Evolutionary conservation across 2,113 vertebrate species (phyloP), one percentile per base, ranked within the genome.

Genomic region (Chaetodon auriga): DNA sequence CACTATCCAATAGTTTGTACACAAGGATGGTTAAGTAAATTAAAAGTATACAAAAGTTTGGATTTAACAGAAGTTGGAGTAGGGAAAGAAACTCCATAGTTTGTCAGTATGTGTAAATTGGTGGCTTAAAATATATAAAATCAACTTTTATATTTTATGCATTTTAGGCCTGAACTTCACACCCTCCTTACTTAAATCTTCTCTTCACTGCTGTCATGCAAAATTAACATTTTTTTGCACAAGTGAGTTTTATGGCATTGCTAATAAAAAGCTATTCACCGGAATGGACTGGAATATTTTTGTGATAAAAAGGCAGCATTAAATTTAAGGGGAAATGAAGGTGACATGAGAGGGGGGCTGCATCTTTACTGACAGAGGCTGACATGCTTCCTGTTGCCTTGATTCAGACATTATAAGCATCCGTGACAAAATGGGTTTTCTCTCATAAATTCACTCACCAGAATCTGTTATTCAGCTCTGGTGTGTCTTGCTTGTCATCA

Each of bases 311-410:
- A 55, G 21, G 60, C 41, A 36, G 71, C 41, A 36, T 75, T 66
- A 53, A 51, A 62, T 73, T 15, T 65, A 45, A 87, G 69, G 54
- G 68, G 38, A 68, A 83, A 45, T 69, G 23, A 79, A 75, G 69
- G 69, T 73, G 78, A 70, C 23, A 11, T 58, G 43, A 36, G 54
- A 21, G 46, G 57, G 49, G 30, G 14, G 23, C 8, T n/a, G 49
- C 8, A 14, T 65, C 62, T 63, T 38, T 13, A 11, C 18, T 30
- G 25, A 16, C 6, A 19, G 8, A 75, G 8, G 11, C 69, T 35
- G 54, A 60, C 45, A 8, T 65, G 55, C 36, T 80, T 75, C 55
- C 57, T 75, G 72, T 66, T 25, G 15, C 14, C 14, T 66, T 23
- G 58, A 66, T 25, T 69, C 14, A 0, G 54, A 78, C 1, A 1